Evolutionary conservation across 2,113 vertebrate genomes (phyloP).

Genomic region (Gambusia affinis): DNA sequence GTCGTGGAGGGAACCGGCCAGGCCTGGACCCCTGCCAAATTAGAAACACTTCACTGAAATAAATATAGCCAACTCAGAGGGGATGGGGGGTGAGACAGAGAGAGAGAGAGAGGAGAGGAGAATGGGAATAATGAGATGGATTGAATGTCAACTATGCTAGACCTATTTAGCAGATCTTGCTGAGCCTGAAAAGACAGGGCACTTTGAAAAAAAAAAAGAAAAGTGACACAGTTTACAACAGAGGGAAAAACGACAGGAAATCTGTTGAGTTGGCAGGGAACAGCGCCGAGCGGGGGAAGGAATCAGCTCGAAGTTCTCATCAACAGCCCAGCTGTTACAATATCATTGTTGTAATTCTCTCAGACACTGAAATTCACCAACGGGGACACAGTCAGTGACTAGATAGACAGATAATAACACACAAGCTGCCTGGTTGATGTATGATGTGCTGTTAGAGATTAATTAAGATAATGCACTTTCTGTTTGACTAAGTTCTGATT

Average conservation of each 20-base stretch:
- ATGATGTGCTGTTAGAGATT: constrained; percentile 5
- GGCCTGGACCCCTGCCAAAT: constrained; percentile 79
- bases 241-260: constrained; percentile 40
- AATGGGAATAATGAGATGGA: constrained; percentile 58
- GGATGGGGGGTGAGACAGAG: constrained; percentile 30
- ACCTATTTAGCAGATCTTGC: constrained; percentile 50
- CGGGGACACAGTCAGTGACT: constrained; percentile 36
- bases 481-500: neutral
- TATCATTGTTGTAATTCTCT: constrained; percentile 56
- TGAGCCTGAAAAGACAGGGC: constrained; percentile 36
- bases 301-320: constrained; percentile 75
- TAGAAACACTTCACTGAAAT: constrained; percentile 82
- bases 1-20: constrained; percentile 78
- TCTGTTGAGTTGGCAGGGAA: constrained; percentile 66
- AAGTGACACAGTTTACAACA: constrained; percentile 54
- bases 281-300: constrained; percentile 68
- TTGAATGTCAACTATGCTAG: constrained; percentile 60
- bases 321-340: constrained; percentile 76
- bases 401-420: constrained; percentile 28
- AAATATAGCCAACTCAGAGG: constrained; percentile 77
- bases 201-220: constrained; percentile 27
- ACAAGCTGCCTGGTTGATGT: constrained; percentile 5
- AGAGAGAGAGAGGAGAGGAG: constrained; percentile 21
- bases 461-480: constrained; percentile 5
- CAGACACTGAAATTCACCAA: constrained; percentile 60